Evolutionary conservation across 2,113 vertebrate genomes (phyloP).

Genomic region (Clarias gariepinus): DNA sequence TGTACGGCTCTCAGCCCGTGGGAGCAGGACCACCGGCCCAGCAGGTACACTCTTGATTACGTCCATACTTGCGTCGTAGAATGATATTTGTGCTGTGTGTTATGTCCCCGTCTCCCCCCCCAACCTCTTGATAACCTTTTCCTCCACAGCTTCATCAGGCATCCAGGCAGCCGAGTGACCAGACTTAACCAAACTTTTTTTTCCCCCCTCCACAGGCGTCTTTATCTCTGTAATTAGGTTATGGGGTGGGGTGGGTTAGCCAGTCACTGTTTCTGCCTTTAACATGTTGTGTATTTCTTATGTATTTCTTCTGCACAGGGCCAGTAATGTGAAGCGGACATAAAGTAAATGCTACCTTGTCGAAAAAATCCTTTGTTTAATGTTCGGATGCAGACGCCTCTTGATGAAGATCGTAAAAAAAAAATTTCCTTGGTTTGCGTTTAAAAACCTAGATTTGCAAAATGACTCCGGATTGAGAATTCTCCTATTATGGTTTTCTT

Average conservation of each 20-base stretch:
- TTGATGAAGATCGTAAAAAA: conserved; percentile 98
- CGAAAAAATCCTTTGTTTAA: conserved; percentile 99
- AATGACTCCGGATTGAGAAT: conserved; percentile 88
- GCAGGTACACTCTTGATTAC: conserved; percentile 80
- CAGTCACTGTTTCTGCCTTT: conserved; percentile 86
- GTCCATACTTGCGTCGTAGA: conserved; percentile 14
- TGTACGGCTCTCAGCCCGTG: conserved; percentile 84
- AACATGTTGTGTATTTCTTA: conserved; percentile 99
- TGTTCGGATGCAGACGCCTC: conserved; percentile 99
- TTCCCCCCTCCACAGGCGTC: conserved; percentile 84
- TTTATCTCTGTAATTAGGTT: conserved; percentile 70
- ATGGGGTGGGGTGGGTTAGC: conserved; percentile 22
- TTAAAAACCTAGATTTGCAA: conserved; percentile 89
- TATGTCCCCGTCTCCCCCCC: too few species aligned
- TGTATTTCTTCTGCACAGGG: conserved; percentile 99
- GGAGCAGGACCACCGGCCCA: conserved; percentile 86
- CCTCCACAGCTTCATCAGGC: conserved; percentile 85
- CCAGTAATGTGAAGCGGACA: conserved; percentile 99
- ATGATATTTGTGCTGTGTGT: conserved; percentile 23
- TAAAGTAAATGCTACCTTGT: conserved; percentile 99
- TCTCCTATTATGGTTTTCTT: conserved; percentile 70
- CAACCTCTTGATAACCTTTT: conserved; percentile 66
- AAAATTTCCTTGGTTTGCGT: conserved; percentile 93
- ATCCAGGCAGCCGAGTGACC: conserved; percentile 79
- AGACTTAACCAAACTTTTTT: conserved; percentile 76